These are phyloP conservation scores for Melanostigma gelatinosum DNA, from an alignment of 2,113 vertebrate species.

Conservation along the genomic window DNA sequence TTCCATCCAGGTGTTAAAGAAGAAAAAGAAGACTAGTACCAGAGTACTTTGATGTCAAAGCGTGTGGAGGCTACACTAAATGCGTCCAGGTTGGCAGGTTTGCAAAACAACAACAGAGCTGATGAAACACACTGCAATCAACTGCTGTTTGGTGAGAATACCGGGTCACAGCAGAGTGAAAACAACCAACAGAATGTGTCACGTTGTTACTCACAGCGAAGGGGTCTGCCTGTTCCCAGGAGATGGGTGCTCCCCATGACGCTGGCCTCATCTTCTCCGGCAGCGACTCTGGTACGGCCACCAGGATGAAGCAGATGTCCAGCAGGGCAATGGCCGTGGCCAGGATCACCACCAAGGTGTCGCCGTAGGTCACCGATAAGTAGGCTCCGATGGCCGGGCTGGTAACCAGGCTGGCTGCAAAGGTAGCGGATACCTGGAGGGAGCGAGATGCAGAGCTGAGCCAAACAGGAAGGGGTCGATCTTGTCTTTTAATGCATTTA, in stretches of 20 bases:
- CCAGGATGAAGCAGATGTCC: constrained; percentile 92
- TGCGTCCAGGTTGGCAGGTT: background rate
- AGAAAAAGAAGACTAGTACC: too few relatives aligned
- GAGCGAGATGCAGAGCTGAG: background rate
- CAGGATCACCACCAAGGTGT: constrained; percentile 90
- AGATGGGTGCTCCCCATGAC: constrained; percentile 92
- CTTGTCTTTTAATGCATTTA: background rate
- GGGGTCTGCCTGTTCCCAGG: constrained; percentile 93
- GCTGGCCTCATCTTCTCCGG: constrained; percentile 94
- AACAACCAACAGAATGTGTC: background rate
- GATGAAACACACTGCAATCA: background rate
- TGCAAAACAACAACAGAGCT: background rate
- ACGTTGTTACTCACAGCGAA: constrained; percentile 85
- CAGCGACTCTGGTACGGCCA: constrained; percentile 91
- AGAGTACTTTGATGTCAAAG: too few relatives aligned
- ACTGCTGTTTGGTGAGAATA: background rate
- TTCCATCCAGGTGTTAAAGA: too few relatives aligned
- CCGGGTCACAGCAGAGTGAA: background rate
- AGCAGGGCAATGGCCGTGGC: constrained; percentile 90
- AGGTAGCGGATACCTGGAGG: constrained; percentile 91
- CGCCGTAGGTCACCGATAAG: constrained; percentile 87
- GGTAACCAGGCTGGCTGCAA: constrained; percentile 92
- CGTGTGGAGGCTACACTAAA: background rate
- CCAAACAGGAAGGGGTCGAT: background rate
- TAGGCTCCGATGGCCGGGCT: constrained; percentile 93